These are phyloP conservation scores for Stomatorhinus ivindoensis DNA, from an alignment of 2,113 vertebrate species.

Conservation along the genomic window DNA sequence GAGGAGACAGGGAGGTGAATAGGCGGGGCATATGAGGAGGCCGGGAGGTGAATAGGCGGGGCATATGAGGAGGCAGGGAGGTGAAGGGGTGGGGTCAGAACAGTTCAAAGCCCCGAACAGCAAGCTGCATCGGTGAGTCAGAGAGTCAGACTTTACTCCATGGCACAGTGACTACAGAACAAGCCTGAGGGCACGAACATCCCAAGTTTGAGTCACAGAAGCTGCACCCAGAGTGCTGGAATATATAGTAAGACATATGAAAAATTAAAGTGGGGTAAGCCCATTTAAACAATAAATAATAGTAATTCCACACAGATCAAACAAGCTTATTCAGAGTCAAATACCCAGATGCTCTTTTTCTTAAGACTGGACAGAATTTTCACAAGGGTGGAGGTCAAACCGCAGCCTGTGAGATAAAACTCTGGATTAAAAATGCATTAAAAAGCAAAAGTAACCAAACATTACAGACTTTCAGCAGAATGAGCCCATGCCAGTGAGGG, in stretches of 20 bases:
- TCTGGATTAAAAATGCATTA: background rate
- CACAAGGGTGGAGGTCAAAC: background rate
- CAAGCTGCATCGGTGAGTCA: background rate
- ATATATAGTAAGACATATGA: background rate
- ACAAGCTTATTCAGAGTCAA: background rate
- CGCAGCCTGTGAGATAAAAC: background rate
- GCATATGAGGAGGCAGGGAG: background rate
- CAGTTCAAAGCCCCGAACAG: background rate
- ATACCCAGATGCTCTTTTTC: background rate
- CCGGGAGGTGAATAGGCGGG: no score
- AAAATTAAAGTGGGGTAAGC: background rate
- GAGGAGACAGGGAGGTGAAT: no score
- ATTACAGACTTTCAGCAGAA: background rate
- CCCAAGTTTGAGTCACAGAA: background rate
- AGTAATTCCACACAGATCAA: background rate
- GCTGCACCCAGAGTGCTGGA: background rate
- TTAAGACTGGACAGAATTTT: background rate
- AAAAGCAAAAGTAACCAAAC: background rate
- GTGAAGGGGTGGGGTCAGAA: background rate
- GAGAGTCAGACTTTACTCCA: background rate
- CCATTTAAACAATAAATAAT: background rate
- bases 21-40: no score
- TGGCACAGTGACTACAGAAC: background rate
- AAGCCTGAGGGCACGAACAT: background rate
- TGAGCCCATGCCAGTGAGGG: background rate